Evolutionary conservation across 2,113 vertebrate species (phyloP).

Genomic region (Tyto alba): DNA sequence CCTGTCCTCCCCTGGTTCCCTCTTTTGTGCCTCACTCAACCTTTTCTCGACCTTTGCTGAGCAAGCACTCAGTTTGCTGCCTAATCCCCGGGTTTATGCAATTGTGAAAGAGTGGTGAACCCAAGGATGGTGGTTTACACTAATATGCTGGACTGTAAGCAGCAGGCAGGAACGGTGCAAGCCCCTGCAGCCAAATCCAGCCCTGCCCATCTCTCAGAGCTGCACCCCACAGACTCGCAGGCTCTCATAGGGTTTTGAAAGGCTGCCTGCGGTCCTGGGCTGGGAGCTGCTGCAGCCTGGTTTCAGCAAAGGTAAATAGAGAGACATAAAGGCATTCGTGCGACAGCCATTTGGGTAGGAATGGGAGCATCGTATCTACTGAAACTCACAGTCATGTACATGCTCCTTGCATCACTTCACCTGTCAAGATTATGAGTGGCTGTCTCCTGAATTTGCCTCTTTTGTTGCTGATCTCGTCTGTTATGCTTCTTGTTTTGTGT

Average conservation of each 20-base stretch:
- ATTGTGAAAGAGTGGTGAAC: neutral
- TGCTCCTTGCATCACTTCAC: fast-evolving
- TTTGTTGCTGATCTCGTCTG: neutral
- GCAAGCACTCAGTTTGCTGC: neutral
- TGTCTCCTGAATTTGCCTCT: neutral
- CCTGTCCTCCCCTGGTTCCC: neutral
- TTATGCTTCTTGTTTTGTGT: neutral
- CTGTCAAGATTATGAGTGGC: neutral
- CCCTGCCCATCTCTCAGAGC: neutral
- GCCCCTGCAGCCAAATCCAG: neutral
- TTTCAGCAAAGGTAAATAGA: neutral
- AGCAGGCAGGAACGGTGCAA: neutral
- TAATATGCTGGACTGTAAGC: fast-evolving
- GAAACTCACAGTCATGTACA: neutral
- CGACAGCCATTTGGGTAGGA: neutral
- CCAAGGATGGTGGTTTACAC: neutral
- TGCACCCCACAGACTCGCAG: neutral
- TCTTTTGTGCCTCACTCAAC: neutral
- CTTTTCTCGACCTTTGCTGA: neutral
- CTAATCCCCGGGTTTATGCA: neutral
- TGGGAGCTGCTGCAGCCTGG: neutral
- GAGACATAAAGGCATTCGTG: neutral
- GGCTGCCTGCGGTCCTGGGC: neutral
- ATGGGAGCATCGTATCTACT: neutral
- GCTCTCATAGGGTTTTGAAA: neutral